These are phyloP conservation scores for Limnephilus auricula DNA, from an alignment of 2,888 invertebrate genomes.

Conservation along the genomic window DNA sequence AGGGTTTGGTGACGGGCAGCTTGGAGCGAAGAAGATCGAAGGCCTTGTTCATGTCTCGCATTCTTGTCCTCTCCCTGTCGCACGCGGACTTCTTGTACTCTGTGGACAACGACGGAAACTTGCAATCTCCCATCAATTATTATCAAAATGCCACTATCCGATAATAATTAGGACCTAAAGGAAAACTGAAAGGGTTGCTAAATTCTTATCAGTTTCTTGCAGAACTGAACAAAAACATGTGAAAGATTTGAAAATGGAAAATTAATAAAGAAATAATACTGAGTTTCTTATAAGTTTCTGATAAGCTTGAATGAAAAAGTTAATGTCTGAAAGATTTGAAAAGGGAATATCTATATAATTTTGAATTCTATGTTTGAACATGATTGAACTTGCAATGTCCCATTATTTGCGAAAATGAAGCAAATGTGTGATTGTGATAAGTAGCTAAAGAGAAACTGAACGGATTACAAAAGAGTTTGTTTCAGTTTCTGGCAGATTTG, in stretches of 20 bases:
- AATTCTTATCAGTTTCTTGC: background rate
- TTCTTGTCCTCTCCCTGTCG: conserved; percentile 88
- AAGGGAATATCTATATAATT: background rate
- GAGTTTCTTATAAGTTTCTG: background rate
- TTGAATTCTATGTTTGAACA: background rate
- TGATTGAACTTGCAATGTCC: background rate
- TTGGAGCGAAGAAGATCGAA: conserved; percentile 87
- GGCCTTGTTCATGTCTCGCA: conserved; percentile 92
- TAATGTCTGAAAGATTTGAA: background rate
- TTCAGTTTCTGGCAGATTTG: background rate
- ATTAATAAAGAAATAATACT: background rate
- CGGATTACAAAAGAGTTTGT: background rate
- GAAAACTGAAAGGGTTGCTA: background rate
- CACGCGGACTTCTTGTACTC: conserved; percentile 92
- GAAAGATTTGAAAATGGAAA: background rate
- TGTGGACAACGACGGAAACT: conserved; percentile 69
- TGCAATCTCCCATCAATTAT: background rate
- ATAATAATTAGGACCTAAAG: background rate
- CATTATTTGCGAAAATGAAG: too few relatives aligned
- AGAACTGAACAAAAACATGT: background rate
- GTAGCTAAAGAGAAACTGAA: background rate
- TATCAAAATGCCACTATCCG: background rate
- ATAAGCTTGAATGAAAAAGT: background rate
- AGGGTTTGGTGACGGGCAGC: conserved; percentile 86
- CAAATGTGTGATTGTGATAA: too few relatives aligned